Percentiles rank a stretch among this genome's conserved stretches.
phyloP scores from a whole-genome alignment of 2,113 vertebrate genomes.

The Phaetusa simplex region DNA sequence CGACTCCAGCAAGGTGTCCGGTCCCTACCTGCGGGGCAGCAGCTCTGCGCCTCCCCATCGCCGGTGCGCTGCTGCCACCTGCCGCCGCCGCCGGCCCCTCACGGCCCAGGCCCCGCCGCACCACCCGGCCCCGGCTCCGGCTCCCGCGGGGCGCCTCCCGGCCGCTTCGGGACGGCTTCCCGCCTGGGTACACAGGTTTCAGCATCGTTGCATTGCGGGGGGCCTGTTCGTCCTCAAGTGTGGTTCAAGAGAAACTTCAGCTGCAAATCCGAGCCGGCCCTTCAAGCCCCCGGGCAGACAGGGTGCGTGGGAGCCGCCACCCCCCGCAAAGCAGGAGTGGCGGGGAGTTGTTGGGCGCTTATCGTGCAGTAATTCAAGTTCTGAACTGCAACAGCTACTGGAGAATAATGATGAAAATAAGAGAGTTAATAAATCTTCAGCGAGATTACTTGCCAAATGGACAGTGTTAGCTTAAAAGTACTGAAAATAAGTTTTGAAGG shows the following conservation, averaged over 20 bases:
- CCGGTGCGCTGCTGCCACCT: slow-evolving; percentile 57
- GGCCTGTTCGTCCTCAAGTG: too few relatives aligned
- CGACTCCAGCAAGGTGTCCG: too few relatives aligned
- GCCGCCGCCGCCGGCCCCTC: not conserved
- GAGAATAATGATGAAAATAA: accelerated
- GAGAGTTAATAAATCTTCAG: not conserved
- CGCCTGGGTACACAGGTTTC: not conserved
- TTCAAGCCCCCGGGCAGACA: not conserved
- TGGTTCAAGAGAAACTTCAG: not conserved
- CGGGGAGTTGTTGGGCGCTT: accelerated
- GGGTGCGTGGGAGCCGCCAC: not conserved
- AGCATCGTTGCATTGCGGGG: not conserved
- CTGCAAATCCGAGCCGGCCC: not conserved
- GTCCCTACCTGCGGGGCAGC: not conserved
- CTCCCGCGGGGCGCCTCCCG: not conserved
- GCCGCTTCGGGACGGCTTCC: not conserved
- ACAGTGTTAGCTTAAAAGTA: not conserved
- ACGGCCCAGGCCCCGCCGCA: not conserved
- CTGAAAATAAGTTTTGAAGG: not conserved
- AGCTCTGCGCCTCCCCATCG: not conserved
- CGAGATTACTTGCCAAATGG: not conserved
- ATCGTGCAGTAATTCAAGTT: accelerated
- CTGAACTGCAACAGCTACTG: not conserved
- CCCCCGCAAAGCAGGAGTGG: not conserved
- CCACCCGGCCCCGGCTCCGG: not conserved